A percentile compares a stretch with the other conserved stretches of the same genome.
Evolutionary conservation across 2,888 invertebrate genomes (phyloP).

Genomic region (Trachelus tabidus): DNA sequence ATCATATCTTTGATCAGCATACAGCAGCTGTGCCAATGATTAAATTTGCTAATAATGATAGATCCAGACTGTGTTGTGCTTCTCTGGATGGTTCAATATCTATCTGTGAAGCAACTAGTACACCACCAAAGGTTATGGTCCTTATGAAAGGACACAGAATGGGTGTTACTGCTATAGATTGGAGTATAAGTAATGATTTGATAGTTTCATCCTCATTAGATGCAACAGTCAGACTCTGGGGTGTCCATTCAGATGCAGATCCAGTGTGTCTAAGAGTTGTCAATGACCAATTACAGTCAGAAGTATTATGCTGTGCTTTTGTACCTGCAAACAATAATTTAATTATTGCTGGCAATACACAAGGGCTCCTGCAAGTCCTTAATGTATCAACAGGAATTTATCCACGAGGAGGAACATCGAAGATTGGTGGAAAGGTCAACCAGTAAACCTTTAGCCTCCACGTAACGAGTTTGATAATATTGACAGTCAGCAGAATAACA

Average conservation of each 20-base stretch:
- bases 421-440: conserved; percentile 68
- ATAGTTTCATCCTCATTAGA: conserved; percentile 83
- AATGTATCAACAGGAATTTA: conserved; percentile 90
- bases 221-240: conserved; percentile 81
- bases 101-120: conserved; percentile 78
- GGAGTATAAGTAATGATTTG: conserved; percentile 88
- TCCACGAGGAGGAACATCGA: conserved; percentile 71
- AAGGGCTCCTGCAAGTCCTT: conserved; percentile 80
- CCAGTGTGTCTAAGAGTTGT: conserved; percentile 73
- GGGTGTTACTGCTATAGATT: conserved; percentile 84
- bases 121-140: conserved; percentile 78
- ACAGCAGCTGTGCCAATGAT: conserved; percentile 79
- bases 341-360: conserved; percentile 81
- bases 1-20: conserved; percentile 91
- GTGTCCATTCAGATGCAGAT: conserved; percentile 66
- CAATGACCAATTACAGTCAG: conserved; percentile 72
- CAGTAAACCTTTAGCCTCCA: neutral
- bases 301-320: conserved; percentile 80
- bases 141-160: conserved; percentile 81
- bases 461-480: neutral
- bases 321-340: conserved; percentile 89
- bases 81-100: conserved; percentile 84
- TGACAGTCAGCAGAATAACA: neutral
- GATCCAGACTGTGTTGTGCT: conserved; percentile 81
- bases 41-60: conserved; percentile 88